Percentiles rank a stretch among this genome's conserved stretches.
These are phyloP conservation scores for Anodontia alba DNA, from an alignment of 2,888 invertebrate genomes.

Conservation along the genomic window DNA sequence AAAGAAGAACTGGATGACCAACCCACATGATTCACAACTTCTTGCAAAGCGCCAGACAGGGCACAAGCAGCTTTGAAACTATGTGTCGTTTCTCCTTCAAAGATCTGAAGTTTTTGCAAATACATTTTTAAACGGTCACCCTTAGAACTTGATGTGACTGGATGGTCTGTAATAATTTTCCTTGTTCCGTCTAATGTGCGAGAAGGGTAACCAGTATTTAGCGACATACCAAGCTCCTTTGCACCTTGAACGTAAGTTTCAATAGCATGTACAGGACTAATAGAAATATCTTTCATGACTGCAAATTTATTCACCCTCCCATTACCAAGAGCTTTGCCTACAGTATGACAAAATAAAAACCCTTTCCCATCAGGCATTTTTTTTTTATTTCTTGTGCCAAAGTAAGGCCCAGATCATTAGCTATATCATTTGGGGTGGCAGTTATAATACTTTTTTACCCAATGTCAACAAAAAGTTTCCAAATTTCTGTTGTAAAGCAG, in stretches of 20 bases:
- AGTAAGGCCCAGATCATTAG: neutral
- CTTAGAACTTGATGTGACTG: constrained; percentile 1
- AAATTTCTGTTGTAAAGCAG: neutral
- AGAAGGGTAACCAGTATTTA: neutral
- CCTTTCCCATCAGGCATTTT: constrained; percentile 6
- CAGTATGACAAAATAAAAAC: neutral
- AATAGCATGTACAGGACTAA: constrained; percentile 11
- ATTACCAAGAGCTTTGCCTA: neutral
- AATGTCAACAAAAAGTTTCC: neutral
- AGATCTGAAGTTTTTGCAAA: neutral
- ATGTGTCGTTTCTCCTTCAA: constrained; percentile 4
- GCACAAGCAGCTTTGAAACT: neutral
- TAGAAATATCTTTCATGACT: neutral
- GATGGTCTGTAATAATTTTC: neutral
- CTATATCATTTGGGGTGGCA: neutral
- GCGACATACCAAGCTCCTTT: neutral
- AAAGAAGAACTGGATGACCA: neutral
- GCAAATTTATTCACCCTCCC: constrained; percentile 5
- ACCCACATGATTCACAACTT: neutral
- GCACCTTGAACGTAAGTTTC: neutral
- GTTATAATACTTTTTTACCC: neutral
- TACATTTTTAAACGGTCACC: neutral
- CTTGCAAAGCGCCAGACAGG: neutral
- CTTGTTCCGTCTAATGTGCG: neutral
- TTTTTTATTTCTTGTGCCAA: constrained; percentile 1